Evolutionary conservation across 2,113 vertebrate genomes (phyloP).

Genomic region (Cyprinodon brontotheroides): DNA sequence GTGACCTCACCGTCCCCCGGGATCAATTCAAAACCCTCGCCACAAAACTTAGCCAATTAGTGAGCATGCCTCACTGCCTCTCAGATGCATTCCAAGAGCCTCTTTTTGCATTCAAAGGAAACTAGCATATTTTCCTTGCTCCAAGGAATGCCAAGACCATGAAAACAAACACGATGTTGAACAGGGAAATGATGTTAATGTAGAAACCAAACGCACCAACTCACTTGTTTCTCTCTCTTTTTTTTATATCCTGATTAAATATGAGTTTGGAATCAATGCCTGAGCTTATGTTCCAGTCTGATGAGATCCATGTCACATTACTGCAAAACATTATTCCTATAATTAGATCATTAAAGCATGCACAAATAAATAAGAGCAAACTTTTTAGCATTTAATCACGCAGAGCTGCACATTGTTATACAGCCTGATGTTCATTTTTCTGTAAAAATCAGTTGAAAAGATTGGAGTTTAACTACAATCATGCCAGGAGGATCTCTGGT

Average conservation of each 20-base stretch:
- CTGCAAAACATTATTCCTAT: constrained; percentile 90
- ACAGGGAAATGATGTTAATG: constrained; percentile 82
- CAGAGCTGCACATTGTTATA: constrained; percentile 80
- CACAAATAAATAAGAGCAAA: constrained; percentile 81
- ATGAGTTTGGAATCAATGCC: constrained; percentile 23
- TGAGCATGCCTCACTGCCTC: constrained; percentile 66
- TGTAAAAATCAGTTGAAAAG: constrained; percentile 79
- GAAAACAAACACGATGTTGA: constrained; percentile 69
- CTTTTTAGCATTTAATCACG: constrained; percentile 71
- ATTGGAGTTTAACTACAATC: constrained; percentile 47
- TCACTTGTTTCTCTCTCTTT: constrained; percentile 49
- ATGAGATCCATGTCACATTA: constrained; percentile 47
- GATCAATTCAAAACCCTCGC: constrained; percentile 79
- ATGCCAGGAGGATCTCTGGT: neutral
- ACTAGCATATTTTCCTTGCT: constrained; percentile 38
- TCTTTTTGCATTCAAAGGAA: constrained; percentile 56
- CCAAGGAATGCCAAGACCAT: constrained; percentile 46
- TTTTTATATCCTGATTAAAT: constrained; percentile 8
- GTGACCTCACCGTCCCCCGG: constrained; percentile 78
- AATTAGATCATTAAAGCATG: constrained; percentile 76
- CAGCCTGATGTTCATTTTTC: constrained; percentile 86
- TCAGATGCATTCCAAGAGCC: constrained; percentile 61
- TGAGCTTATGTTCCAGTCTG: constrained; percentile 30
- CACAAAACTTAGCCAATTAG: constrained; percentile 81
- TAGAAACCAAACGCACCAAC: constrained; percentile 81